Evolutionary conservation across 2,113 vertebrate genomes (phyloP).

Genomic region (Nycticorax nycticorax): DNA sequence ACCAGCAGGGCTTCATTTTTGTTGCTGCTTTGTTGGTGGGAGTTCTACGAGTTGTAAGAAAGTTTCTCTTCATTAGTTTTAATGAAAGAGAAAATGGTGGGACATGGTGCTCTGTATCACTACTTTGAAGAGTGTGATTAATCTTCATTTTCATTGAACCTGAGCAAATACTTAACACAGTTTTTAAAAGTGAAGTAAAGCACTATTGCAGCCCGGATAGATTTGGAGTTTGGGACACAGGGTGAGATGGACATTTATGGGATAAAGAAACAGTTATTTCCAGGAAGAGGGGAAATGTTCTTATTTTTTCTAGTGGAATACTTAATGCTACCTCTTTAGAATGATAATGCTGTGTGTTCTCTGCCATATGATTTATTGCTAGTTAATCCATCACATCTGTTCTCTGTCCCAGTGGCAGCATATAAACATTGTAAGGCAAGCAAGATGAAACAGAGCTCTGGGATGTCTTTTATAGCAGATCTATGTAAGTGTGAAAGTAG

Average conservation of each 20-base stretch:
- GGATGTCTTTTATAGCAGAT: constrained; percentile 53
- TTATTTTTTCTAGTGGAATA: not conserved
- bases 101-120: not conserved
- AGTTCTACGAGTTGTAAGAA: constrained; percentile 4
- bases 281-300: not conserved
- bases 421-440: constrained; percentile 61
- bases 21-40: constrained; percentile 3
- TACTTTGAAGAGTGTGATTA: not conserved
- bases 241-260: not conserved
- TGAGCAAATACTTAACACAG: not conserved
- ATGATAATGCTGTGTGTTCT: constrained; percentile 30
- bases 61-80: constrained; percentile 44
- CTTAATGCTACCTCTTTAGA: constrained; percentile 14
- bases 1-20: constrained; percentile 15
- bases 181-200: not conserved
- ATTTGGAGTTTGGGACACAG: not conserved
- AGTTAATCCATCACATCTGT: constrained; percentile 68
- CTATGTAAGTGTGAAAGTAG: constrained; percentile 43
- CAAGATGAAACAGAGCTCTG: constrained; percentile 54
- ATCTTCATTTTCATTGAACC: not conserved
- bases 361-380: constrained; percentile 58
- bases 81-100: constrained; percentile 17
- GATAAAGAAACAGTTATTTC: not conserved
- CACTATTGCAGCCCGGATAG: not conserved
- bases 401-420: constrained; percentile 57